A percentile compares a stretch with the other conserved stretches of the same genome.
Evolutionary conservation across 2,113 vertebrate genomes (phyloP).

Genomic region (Sturnira hondurensis): DNA sequence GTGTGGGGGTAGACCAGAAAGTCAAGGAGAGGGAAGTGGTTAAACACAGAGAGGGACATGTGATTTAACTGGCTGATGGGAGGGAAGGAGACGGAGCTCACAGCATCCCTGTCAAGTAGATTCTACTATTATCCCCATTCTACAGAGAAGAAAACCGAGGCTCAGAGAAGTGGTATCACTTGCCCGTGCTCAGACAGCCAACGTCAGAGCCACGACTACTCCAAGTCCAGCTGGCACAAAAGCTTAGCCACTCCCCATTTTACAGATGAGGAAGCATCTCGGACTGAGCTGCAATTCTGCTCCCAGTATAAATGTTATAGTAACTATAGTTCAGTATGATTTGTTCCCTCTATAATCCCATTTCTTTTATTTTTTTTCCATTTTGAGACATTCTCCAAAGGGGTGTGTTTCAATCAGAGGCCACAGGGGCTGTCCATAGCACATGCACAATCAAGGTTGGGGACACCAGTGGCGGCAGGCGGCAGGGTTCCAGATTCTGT

Average conservation of each 20-base stretch:
- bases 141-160: background rate
- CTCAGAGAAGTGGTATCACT: background rate
- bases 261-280: background rate
- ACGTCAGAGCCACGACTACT: background rate
- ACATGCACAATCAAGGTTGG: background rate
- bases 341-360: background rate
- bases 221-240: background rate
- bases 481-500: background rate
- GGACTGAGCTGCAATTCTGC: background rate
- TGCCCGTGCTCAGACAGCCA: background rate
- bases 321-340: background rate
- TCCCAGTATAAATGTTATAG: background rate
- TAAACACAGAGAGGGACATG: fast-evolving
- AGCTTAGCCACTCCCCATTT: background rate
- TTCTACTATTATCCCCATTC: background rate
- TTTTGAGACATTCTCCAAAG: background rate
- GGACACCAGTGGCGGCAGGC: background rate
- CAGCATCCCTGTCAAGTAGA: background rate
- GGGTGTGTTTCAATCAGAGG: background rate
- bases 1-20: background rate
- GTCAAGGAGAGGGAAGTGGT: background rate
- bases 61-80: background rate
- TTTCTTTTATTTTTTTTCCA: background rate
- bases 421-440: background rate
- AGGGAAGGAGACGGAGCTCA: background rate